A percentile compares a stretch with the other conserved stretches of the same genome.
phyloP scores from a whole-genome alignment of 2,113 vertebrate genomes.

The Tetrax tetrax region DNA sequence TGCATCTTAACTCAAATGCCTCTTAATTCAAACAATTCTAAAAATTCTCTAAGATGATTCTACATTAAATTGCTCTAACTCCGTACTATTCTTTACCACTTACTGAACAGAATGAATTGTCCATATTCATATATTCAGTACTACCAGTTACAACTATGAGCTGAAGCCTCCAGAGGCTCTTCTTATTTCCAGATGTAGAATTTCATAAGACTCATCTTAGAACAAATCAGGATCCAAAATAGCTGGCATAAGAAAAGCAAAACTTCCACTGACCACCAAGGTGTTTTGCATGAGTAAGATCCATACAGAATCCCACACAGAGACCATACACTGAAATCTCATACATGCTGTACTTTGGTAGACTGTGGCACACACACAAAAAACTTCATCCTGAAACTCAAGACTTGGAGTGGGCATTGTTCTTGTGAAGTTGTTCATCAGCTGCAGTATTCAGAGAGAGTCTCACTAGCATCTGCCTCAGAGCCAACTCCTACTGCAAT shows the following conservation, averaged over 20 bases:
- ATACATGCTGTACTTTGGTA: not conserved
- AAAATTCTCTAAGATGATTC: not conserved
- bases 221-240: not conserved
- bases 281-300: not conserved
- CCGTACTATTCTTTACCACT: not conserved
- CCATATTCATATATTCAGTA: not conserved
- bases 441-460: not conserved
- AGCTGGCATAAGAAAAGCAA: not conserved
- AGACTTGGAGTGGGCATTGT: not conserved
- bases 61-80: not conserved
- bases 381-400: not conserved
- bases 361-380: not conserved
- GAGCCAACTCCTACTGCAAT: not conserved
- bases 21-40: not conserved
- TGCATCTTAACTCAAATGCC: not conserved
- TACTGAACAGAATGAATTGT: not conserved
- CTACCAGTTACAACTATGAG: not conserved
- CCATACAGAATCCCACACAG: not conserved
- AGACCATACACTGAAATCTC: not conserved
- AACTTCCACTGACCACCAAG: not conserved
- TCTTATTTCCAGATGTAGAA: slow-evolving; percentile 21
- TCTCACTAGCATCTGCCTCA: not conserved
- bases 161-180: not conserved
- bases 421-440: not conserved
- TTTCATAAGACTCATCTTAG: slow-evolving; percentile 24